Conservation (phyloP, 2,113 vertebrate species). For the Condylura cristata region DNA sequence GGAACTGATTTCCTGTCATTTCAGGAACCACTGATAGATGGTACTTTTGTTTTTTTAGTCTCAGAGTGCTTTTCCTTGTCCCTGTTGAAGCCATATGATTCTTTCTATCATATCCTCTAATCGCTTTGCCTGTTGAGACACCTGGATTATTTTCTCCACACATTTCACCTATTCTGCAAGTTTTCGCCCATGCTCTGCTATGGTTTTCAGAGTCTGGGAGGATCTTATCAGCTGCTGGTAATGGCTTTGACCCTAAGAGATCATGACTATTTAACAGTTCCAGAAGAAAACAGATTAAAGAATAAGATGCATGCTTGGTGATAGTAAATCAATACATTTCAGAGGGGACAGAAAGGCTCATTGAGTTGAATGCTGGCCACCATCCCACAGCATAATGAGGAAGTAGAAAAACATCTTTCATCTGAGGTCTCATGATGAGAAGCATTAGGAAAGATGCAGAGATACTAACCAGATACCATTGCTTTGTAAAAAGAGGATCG, state of each 20-base stretch:
- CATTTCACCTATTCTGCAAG: not conserved
- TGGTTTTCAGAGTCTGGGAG: not conserved
- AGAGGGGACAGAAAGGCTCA: not conserved
- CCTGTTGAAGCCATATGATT: not conserved
- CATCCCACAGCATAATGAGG: not conserved
- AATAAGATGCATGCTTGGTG: not conserved
- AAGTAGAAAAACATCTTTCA: slow-evolving; percentile 29
- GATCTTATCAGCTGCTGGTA: not conserved
- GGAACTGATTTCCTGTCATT: not conserved
- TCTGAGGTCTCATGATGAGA: not conserved
- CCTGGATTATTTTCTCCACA: not conserved
- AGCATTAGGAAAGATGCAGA: slow-evolving; percentile 23
- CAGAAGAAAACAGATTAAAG: slow-evolving; percentile 37
- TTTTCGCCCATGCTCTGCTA: not conserved
- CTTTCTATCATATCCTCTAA: not conserved
- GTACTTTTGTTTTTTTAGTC: not conserved
- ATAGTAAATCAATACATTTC: not conserved
- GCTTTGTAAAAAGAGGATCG: slow-evolving; percentile 97
- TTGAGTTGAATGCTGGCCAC: not conserved
- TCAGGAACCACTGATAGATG: not conserved
- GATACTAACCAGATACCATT: slow-evolving; percentile 97
- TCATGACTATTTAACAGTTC: not conserved
- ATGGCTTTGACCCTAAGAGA: not conserved
- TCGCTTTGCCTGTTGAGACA: no score
- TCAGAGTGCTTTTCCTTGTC: not conserved